Evolutionary conservation across 2,888 invertebrate species (phyloP).

Genomic region (Folsomia candida): DNA sequence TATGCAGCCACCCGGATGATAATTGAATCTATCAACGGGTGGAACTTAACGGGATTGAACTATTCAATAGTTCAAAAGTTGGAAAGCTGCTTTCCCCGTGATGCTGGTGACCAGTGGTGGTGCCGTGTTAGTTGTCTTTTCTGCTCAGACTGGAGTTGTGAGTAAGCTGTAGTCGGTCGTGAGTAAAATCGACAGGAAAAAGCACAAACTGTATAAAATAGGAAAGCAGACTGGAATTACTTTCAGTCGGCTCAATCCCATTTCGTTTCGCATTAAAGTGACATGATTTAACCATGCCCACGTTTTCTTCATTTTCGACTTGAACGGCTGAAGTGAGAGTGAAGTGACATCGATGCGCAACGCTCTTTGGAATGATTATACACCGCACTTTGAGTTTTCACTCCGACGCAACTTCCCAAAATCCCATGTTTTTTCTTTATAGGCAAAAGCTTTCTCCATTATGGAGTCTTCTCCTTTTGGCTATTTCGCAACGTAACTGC

Average conservation of each 20-base stretch:
- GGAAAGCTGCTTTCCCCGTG: not conserved
- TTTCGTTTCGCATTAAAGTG: not conserved
- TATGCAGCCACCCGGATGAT: too few species aligned
- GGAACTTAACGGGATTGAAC: too few species aligned
- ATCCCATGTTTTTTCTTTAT: too few species aligned
- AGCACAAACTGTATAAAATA: not conserved
- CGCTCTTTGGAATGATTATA: not conserved
- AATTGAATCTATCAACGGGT: too few species aligned
- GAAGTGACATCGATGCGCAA: not conserved
- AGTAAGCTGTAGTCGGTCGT: not conserved
- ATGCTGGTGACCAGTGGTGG: too few species aligned
- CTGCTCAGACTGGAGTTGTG: not conserved
- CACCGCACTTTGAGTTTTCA: not conserved
- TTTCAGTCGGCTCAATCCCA: not conserved
- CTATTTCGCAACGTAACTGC: too few species aligned
- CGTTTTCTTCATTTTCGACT: not conserved
- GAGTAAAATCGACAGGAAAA: not conserved
- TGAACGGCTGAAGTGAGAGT: not conserved
- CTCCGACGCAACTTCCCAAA: too few species aligned
- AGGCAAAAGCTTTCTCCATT: too few species aligned
- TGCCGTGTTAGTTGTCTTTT: too few species aligned
- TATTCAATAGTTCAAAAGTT: too few species aligned
- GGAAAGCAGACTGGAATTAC: not conserved
- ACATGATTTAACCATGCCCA: slow-evolving; percentile 1
- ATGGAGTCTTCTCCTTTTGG: too few species aligned